These are phyloP conservation scores for Diceros bicornis DNA, from an alignment of 2,797 vertebrate genomes.

Conservation along the genomic window DNA sequence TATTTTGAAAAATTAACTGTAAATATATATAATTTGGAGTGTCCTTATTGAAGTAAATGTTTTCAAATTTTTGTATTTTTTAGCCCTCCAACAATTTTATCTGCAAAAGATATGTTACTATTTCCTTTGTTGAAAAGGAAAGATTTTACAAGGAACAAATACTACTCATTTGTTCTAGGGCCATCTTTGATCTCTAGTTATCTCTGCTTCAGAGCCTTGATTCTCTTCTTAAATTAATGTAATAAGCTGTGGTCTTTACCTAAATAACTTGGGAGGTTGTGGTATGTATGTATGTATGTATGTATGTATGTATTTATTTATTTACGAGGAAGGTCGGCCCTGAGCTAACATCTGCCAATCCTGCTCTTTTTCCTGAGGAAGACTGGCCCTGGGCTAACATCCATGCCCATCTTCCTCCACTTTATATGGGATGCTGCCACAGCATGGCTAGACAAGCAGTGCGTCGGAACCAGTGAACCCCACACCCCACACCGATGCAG, in stretches of 20 bases:
- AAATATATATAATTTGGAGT: constrained; percentile 6
- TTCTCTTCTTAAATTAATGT: neutral
- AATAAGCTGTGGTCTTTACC: neutral
- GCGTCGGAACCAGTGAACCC: too few relatives aligned
- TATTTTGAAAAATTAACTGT: constrained; percentile 57
- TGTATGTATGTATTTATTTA: too few relatives aligned
- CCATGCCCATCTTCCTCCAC: too few relatives aligned
- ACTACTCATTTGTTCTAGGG: constrained; percentile 2
- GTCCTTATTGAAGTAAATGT: neutral
- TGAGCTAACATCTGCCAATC: too few relatives aligned
- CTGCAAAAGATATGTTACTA: neutral
- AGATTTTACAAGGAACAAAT: neutral
- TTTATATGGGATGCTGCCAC: too few relatives aligned
- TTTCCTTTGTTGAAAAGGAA: constrained; percentile 53
- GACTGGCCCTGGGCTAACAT: too few relatives aligned
- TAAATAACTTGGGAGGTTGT: neutral
- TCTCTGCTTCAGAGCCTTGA: neutral
- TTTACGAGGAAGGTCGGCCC: too few relatives aligned
- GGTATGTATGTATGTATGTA: too few relatives aligned
- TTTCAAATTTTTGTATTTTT: constrained; percentile 11
- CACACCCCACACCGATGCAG: too few relatives aligned
- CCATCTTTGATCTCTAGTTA: neutral
- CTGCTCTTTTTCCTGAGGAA: too few relatives aligned
- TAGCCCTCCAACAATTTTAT: neutral
- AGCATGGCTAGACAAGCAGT: too few relatives aligned